Conservation (phyloP, 2,888 invertebrate genomes). For the Nomada hirtipes region DNA sequence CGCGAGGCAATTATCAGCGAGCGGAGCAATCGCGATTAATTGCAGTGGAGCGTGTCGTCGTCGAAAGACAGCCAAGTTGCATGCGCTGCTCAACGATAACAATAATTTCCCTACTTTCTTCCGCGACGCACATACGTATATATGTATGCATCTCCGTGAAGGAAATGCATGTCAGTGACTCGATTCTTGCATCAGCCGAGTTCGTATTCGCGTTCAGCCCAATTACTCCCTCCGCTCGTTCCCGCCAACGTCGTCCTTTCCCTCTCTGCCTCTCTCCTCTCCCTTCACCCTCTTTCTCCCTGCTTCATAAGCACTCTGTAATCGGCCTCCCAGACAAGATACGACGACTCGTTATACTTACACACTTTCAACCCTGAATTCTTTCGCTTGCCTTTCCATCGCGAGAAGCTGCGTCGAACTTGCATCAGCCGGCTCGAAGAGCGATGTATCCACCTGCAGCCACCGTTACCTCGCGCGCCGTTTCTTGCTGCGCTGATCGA, state of each 20-base stretch:
- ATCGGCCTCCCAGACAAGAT: slow-evolving; percentile 66
- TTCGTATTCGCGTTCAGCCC: slow-evolving; percentile 51
- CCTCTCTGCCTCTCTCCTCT: not conserved
- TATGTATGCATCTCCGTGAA: slow-evolving; percentile 38
- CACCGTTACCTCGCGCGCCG: slow-evolving; percentile 18
- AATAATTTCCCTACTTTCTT: slow-evolving; percentile 52
- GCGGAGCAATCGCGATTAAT: slow-evolving; percentile 25
- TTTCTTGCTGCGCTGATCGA: slow-evolving; percentile 10
- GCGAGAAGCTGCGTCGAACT: slow-evolving; percentile 64
- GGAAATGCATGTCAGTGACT: slow-evolving; percentile 56
- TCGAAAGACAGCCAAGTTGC: slow-evolving; percentile 13
- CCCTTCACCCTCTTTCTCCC: slow-evolving; percentile 14
- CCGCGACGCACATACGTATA: slow-evolving; percentile 23
- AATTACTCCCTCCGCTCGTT: slow-evolving; percentile 59
- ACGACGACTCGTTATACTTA: slow-evolving; percentile 74
- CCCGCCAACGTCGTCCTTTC: slow-evolving; percentile 17
- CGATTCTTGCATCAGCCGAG: slow-evolving; percentile 69
- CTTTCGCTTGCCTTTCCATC: slow-evolving; percentile 72
- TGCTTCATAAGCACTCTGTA: slow-evolving; percentile 35
- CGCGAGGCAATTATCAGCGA: slow-evolving; percentile 34
- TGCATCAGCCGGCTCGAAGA: slow-evolving; percentile 67
- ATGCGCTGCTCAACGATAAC: slow-evolving; percentile 1
- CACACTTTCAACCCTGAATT: slow-evolving; percentile 72
- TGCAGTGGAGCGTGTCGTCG: not conserved
- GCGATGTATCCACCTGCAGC: slow-evolving; percentile 34